Percentiles rank a stretch among this genome's conserved stretches.
These are phyloP conservation scores for Mustela erminea DNA, from an alignment of 2,797 vertebrate genomes.

Conservation along the genomic window DNA sequence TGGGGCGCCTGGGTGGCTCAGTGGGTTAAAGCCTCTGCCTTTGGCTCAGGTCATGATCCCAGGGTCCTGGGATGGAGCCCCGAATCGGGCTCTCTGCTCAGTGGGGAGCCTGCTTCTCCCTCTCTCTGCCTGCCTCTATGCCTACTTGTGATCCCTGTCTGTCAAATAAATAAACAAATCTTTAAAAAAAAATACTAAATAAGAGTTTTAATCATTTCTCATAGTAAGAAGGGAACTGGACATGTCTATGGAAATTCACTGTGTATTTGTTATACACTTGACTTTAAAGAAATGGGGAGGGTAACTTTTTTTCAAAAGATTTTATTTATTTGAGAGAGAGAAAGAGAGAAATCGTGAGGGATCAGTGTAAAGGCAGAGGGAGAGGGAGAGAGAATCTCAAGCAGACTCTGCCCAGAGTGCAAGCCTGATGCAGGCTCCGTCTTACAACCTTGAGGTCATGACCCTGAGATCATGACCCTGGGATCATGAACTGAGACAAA, in stretches of 20 bases:
- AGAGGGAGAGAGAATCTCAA: not conserved
- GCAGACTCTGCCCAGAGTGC: not conserved
- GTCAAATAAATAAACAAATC: too few species aligned
- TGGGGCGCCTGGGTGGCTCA: too few species aligned
- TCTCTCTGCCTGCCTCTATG: too few species aligned
- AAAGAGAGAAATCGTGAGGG: too few species aligned
- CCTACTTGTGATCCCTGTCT: too few species aligned
- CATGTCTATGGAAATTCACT: not conserved
- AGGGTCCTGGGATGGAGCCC: too few species aligned
- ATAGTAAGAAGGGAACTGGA: not conserved
- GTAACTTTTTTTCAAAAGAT: too few species aligned
- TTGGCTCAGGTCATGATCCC: too few species aligned
- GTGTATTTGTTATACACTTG: not conserved
- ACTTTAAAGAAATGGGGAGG: not conserved
- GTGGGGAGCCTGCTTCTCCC: too few species aligned
- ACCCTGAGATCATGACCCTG: too few species aligned
- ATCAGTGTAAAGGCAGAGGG: not conserved
- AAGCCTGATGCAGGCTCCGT: not conserved
- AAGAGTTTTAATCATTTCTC: slow-evolving; percentile 5
- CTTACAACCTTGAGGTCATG: not conserved
- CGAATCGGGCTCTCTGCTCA: too few species aligned
- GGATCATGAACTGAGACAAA: not conserved
- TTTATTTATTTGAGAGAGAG: not conserved
- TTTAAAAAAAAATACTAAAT: not conserved
- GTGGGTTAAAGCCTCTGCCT: too few species aligned